Conservation (phyloP, 2,797 vertebrate genomes). For the Enteromius afrohamiltoni region DNA sequence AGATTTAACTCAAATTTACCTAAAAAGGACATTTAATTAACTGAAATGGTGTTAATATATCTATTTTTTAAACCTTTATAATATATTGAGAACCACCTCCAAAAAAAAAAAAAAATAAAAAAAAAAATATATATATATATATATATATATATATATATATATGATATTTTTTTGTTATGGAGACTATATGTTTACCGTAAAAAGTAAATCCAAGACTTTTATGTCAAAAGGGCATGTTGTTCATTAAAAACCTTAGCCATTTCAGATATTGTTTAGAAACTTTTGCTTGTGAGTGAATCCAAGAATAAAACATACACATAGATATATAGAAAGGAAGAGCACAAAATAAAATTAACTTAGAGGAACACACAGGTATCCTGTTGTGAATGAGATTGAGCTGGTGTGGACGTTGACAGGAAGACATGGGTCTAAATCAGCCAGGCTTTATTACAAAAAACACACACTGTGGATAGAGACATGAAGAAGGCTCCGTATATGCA, state of each 20-base stretch:
- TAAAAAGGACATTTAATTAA: too few species aligned
- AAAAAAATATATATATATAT: too few species aligned
- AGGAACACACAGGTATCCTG: slow-evolving; percentile 1
- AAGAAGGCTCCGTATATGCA: neutral
- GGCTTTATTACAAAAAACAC: neutral
- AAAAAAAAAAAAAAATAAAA: too few species aligned
- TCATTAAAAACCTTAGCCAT: neutral
- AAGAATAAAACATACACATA: neutral
- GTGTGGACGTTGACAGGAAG: neutral
- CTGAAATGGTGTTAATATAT: too few species aligned
- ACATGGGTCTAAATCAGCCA: neutral
- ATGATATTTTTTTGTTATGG: neutral
- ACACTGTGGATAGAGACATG: neutral
- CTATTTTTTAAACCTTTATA: too few species aligned
- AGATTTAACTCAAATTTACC: too few species aligned
- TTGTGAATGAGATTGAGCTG: slow-evolving; percentile 6
- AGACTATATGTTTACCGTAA: neutral
- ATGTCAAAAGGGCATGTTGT: neutral
- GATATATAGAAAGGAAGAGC: neutral
- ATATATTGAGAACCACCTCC: too few species aligned
- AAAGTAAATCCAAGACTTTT: neutral
- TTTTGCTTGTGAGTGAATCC: neutral
- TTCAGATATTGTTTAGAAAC: neutral
- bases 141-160: too few species aligned
- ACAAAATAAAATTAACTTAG: neutral